phyloP scores from a whole-genome alignment of 2,888 invertebrate species.

The Beris morrisii region DNA sequence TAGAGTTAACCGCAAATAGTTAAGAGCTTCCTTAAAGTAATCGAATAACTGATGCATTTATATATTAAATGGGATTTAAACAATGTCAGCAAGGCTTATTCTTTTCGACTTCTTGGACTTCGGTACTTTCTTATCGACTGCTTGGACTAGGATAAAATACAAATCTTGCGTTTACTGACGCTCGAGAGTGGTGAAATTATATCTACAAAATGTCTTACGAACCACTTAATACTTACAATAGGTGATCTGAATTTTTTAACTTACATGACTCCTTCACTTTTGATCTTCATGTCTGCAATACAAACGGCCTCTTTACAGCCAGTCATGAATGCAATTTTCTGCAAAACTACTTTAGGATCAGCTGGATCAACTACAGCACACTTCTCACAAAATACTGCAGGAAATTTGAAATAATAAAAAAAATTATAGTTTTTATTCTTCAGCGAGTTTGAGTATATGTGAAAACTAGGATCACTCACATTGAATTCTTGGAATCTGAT shows the following conservation, averaged over 20 bases:
- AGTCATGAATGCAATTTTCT: conserved; percentile 56
- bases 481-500: conserved; percentile 47
- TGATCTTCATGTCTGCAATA: conserved; percentile 52
- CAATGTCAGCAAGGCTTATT: too few relatives aligned
- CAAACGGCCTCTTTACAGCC: conserved; percentile 53
- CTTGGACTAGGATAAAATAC: too few relatives aligned
- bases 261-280: conserved; percentile 47
- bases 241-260: neutral
- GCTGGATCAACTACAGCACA: conserved; percentile 55
- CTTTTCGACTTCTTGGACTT: too few relatives aligned
- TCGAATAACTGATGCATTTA: neutral
- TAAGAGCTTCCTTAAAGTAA: neutral
- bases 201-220: too few relatives aligned
- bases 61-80: neutral
- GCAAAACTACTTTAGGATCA: conserved; percentile 47
- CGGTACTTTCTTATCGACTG: too few relatives aligned
- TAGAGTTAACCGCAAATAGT: neutral
- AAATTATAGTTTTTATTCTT: neutral
- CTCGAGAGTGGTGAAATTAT: too few relatives aligned
- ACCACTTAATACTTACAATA: too few relatives aligned
- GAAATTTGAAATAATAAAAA: neutral
- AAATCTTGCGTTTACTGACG: too few relatives aligned
- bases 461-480: neutral
- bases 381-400: conserved; percentile 48
- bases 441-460: neutral